Base-by-base conservation (phyloP, 2,113 vertebrate genomes). In the Genyomyrus donnyi region DNA sequence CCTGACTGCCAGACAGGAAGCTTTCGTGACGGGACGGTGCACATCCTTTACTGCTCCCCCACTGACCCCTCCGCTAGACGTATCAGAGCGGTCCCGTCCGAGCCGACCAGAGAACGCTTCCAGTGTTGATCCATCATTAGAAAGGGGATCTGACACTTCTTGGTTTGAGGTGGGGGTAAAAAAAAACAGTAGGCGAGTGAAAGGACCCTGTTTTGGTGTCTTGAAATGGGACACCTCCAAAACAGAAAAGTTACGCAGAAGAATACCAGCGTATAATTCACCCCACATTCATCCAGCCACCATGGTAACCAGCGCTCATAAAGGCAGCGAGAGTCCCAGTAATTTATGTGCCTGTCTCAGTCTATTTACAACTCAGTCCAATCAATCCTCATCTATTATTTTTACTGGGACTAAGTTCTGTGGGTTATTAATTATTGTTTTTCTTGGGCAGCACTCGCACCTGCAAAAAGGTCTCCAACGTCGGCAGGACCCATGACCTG, bases 321-420 rank as follows among this genome's bases (percentile, higher is more conserved):
- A 95, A 96, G 92, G 93, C 92, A 91, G 94, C 91, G 92, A 92
- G 90, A 91, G 88, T 90, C 88, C 87, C 21, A 89, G 90, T 93
- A 88, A 94, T 94, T 92, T 93, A 94, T 95, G 94, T 95, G 93
- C 77, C 91, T 90, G 93, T 93, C 93, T 92, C 89, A 92, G 93
- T 92, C 93, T 92, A 95, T 96, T 96, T 95, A 95, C 92, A 94
- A 92, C 93, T 92, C 91, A 93, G 93, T 91, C 93, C 89, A 93
- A 95, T 95, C 93, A 92, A 93, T 93, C 94, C 94, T 94, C 94
- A 95, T 95, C 94, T 94, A 94, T 95, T 95, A 95, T 93, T 94
- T 95, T 95, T 95, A 95, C 94, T 94, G 93, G 93, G 92, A 93
- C 93, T 94, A 92, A 93, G 94, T 94, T 92, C 92, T 92, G 90